Evolutionary conservation across 1,140 invertebrate genomes (phyloP).

Genomic region (Papilio glaucus): DNA sequence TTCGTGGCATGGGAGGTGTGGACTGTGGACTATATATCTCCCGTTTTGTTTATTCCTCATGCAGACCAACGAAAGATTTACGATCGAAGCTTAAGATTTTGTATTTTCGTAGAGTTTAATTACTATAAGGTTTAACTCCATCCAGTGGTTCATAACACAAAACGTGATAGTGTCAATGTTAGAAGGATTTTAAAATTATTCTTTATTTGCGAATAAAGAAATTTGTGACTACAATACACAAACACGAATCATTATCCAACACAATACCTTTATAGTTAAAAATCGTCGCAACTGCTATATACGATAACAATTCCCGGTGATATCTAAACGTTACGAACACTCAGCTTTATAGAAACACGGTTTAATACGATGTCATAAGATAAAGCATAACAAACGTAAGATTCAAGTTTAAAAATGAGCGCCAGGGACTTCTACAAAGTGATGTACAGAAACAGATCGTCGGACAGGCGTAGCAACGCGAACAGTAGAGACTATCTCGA

Average conservation of each 20-base stretch:
- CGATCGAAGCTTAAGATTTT: conserved; percentile 29
- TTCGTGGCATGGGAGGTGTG: conserved; percentile 38
- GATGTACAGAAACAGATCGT: conserved; percentile 61
- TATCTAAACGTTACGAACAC: not conserved
- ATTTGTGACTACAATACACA: too few relatives aligned
- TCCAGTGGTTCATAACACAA: conserved; percentile 25
- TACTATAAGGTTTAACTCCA: not conserved
- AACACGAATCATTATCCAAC: conserved; percentile 18
- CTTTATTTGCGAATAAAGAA: too few relatives aligned
- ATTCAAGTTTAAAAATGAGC: conserved; percentile 61
- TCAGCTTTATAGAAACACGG: conserved; percentile 16
- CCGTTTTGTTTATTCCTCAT: conserved; percentile 41
- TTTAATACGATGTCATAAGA: conserved; percentile 32
- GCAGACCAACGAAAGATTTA: conserved; percentile 37
- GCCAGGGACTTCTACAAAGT: conserved; percentile 74
- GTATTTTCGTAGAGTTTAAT: not conserved
- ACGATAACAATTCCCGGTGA: not conserved
- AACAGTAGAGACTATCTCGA: conserved; percentile 63
- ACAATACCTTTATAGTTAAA: not conserved
- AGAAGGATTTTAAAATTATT: not conserved
- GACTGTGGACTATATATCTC: conserved; percentile 36
- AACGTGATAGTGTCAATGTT: not conserved
- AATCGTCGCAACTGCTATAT: conserved; percentile 1
- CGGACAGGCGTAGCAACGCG: conserved; percentile 49
- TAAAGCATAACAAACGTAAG: conserved; percentile 41